Conservation (phyloP, 2,888 invertebrate species). For the Drosophila barbarae region DNA sequence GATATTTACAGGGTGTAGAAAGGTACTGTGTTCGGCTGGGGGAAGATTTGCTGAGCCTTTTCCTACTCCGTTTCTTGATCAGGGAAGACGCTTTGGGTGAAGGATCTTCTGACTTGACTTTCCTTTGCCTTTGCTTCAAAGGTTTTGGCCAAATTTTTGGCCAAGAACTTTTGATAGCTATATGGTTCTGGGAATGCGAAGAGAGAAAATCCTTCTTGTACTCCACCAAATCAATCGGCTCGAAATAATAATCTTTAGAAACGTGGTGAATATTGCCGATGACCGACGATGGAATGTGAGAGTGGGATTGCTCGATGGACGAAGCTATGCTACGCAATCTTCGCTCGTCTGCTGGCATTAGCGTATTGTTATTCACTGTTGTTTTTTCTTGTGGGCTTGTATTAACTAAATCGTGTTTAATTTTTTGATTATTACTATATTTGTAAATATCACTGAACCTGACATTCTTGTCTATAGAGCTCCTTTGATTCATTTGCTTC, state of each 20-base stretch:
- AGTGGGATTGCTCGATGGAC: not conserved
- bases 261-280: not conserved
- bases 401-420: too few relatives aligned
- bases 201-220: conserved; percentile 1
- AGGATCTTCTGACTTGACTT: not conserved
- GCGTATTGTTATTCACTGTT: too few relatives aligned
- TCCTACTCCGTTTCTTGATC: not conserved
- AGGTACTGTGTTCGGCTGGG: too few relatives aligned
- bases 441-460: too few relatives aligned
- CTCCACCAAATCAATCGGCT: conserved; percentile 1
- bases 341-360: too few relatives aligned
- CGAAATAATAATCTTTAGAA: not conserved
- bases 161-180: not conserved
- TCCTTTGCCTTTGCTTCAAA: not conserved
- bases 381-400: too few relatives aligned
- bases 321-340: not conserved
- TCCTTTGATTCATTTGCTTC: too few relatives aligned
- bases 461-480: too few relatives aligned
- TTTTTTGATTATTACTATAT: too few relatives aligned
- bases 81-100: not conserved
- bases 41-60: not conserved
- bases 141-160: conserved; percentile 10
- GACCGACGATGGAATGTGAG: not conserved
- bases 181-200: not conserved
- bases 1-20: not conserved